Evolutionary conservation across 2,113 vertebrate genomes (phyloP).

Genomic region (Clupea harengus): DNA sequence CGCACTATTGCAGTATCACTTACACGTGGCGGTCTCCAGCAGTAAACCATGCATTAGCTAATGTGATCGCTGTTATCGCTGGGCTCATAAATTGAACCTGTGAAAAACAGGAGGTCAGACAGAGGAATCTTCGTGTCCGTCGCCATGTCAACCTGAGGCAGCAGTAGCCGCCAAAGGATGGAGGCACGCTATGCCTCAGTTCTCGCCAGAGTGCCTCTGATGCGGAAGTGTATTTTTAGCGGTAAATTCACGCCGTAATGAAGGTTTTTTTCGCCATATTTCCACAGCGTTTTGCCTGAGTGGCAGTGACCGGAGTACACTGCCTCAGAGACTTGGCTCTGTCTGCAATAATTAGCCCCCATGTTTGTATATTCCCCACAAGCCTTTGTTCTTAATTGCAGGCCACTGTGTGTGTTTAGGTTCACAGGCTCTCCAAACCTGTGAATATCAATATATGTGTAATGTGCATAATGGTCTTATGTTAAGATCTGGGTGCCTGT

Average conservation of each 20-base stretch:
- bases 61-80: constrained; percentile 8
- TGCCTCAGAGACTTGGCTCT: constrained; percentile 70
- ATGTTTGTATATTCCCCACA: constrained; percentile 67
- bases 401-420: constrained; percentile 41
- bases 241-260: constrained; percentile 68
- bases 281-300: constrained; percentile 56
- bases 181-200: not conserved
- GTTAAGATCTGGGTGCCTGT: not conserved
- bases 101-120: not conserved
- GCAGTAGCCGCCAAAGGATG: not conserved
- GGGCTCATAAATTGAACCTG: constrained; percentile 1
- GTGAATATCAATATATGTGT: constrained; percentile 39
- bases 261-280: constrained; percentile 68
- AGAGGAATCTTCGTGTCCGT: not conserved
- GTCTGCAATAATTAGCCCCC: constrained; percentile 71
- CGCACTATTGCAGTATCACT: not conserved
- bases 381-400: constrained; percentile 62
- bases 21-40: not conserved
- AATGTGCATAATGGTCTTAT: not conserved
- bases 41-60: constrained; percentile 11
- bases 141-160: not conserved
- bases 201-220: not conserved
- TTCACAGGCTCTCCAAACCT: constrained; percentile 42
- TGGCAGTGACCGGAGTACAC: constrained; percentile 65
- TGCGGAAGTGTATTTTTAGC: not conserved